Percentiles rank a stretch among this genome's conserved stretches.
These are phyloP conservation scores for Piprites chloris DNA, from an alignment of 2,113 vertebrate genomes.

Conservation along the genomic window DNA sequence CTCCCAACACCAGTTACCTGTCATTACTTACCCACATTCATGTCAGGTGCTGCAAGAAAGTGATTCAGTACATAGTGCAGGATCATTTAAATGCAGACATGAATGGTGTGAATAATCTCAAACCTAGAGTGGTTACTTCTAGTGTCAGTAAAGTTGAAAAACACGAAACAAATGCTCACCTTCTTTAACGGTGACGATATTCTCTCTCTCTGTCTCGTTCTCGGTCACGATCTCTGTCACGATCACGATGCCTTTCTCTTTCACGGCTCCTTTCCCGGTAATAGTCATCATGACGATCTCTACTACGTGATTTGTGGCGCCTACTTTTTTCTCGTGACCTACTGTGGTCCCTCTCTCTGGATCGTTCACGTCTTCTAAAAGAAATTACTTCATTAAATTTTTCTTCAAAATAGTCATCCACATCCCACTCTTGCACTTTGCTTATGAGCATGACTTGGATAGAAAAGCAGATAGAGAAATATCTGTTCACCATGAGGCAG, in stretches of 20 bases:
- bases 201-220: constrained; percentile 93
- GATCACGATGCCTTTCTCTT: constrained; percentile 91
- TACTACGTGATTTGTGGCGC: constrained; percentile 96
- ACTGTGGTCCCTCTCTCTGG: constrained; percentile 97
- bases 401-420: neutral
- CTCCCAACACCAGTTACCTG: constrained; percentile 60
- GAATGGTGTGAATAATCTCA: constrained; percentile 52
- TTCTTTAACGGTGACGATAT: constrained; percentile 91
- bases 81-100: constrained; percentile 43
- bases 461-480: neutral
- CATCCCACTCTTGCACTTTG: neutral
- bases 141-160: neutral
- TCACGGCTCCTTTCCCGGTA: constrained; percentile 96
- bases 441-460: neutral
- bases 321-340: constrained; percentile 96
- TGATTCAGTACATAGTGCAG: constrained; percentile 52
- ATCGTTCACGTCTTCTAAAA: constrained; percentile 94
- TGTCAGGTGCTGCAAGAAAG: constrained; percentile 58
- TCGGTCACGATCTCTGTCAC: constrained; percentile 90
- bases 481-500: neutral
- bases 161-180: constrained; percentile 75
- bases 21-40: constrained; percentile 63
- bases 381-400: constrained; percentile 79
- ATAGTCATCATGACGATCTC: constrained; percentile 96
- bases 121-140: constrained; percentile 16